Percentiles rank a stretch among this genome's conserved stretches.
Conservation (phyloP, 2,797 vertebrate genomes). For the Perodicticus potto region DNA sequence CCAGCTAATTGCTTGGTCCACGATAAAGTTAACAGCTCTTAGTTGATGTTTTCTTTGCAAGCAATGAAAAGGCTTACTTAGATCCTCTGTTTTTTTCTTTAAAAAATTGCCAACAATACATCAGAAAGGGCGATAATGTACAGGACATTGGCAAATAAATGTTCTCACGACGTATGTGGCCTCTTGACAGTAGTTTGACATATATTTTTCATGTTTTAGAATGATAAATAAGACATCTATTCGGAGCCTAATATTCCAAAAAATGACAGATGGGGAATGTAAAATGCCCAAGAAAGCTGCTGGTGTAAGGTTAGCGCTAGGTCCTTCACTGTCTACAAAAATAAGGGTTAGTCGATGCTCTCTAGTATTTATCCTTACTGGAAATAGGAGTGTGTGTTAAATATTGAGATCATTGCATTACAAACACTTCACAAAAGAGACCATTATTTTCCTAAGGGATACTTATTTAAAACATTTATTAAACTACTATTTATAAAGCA, state of each 20-base stretch:
- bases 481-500: not conserved
- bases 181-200: slow-evolving; percentile 69
- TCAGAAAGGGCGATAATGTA: slow-evolving; percentile 57
- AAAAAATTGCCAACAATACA: slow-evolving; percentile 57
- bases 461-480: slow-evolving; percentile 44
- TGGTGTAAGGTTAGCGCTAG: slow-evolving; percentile 63
- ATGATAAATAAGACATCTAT: slow-evolving; percentile 75
- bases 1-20: slow-evolving; percentile 79
- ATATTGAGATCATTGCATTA: not conserved
- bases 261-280: slow-evolving; percentile 44
- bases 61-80: slow-evolving; percentile 80
- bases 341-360: not conserved
- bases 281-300: slow-evolving; percentile 67
- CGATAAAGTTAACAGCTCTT: slow-evolving; percentile 72
- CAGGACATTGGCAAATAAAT: slow-evolving; percentile 76
- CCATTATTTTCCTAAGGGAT: not conserved
- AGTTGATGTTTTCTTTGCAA: slow-evolving; percentile 73
- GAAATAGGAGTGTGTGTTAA: not conserved
- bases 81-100: slow-evolving; percentile 65
- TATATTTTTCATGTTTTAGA: slow-evolving; percentile 79
- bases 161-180: slow-evolving; percentile 70
- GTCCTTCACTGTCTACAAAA: slow-evolving; percentile 63
- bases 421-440: not conserved
- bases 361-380: not conserved
- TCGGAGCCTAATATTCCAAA: slow-evolving; percentile 68